Base-by-base conservation (phyloP, 1,140 invertebrate genomes). In the Calliopsis andreniformis region DNA sequence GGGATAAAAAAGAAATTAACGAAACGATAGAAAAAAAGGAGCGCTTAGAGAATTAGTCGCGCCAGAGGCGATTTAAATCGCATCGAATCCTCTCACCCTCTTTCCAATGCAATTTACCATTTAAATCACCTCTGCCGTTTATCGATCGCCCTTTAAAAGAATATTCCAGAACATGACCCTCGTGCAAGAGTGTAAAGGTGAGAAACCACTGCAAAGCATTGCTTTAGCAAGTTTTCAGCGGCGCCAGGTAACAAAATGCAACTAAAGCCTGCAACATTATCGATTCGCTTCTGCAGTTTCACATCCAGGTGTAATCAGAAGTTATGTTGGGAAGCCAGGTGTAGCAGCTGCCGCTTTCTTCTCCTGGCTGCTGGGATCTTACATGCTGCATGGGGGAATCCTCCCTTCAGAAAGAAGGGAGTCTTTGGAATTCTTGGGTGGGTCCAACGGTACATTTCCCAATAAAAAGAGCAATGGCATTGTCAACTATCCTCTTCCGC, bases 91-190 rank as follows among this genome's bases (percentile, higher is more conserved):
- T 28, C n/a, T 2, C 16, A 20, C 14, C 20, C n/a, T n/a, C n/a
- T n/a, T 18, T 62, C 23, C 12, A 39, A 56, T 45, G 18, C n/a
- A 56, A 69, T 69, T 69, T 55, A 6, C 4, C 8, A 20, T 70
- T 59, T 49, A 61, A 61, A 71, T 1, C 5, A 1, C 18, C 20
- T 3, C 10, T 2, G 0, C 14, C 0, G 28, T 7, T 2, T 61
- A 61, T 71, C 23, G 43, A 62, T 62, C 20, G 28, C 3, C 8
- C 14, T 32, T 45, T 6, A 4, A 23, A 0, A 14, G 39, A 6
- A 32, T 32, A 25, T 56, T 69, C 35, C 30, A 16, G 10, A 23
- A 56, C 25, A 1, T 10, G 20, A 64, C 7, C 28, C 35, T 10
- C 10, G 35, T 1, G 30, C 10, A 10, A 20, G 3, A 66, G 6